Percentiles rank a stretch among this genome's conserved stretches.
These are phyloP conservation scores for Thera britannica DNA, from an alignment of 2,888 invertebrate species.

Conservation along the genomic window DNA sequence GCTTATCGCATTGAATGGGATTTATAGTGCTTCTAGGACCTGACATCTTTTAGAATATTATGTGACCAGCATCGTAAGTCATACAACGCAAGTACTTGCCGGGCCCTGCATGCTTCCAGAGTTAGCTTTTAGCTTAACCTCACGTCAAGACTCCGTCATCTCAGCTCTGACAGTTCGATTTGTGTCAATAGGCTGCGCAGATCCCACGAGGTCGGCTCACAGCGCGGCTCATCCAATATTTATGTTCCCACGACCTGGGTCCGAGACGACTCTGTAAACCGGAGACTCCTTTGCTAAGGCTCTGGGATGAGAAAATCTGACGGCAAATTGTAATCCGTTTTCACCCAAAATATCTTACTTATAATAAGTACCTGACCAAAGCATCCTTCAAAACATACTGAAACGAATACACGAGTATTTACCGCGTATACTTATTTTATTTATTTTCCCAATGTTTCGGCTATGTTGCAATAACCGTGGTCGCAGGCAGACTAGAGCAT, in stretches of 20 bases:
- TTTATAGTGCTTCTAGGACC: background rate
- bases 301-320: no score
- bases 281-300: background rate
- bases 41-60: background rate
- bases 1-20: slow-evolving; percentile 3
- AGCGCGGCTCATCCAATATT: slow-evolving; percentile 7
- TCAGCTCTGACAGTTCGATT: slow-evolving; percentile 45
- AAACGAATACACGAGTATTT: no score
- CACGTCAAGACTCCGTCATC: slow-evolving; percentile 27
- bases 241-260: slow-evolving; percentile 10
- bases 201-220: slow-evolving; percentile 30
- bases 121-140: slow-evolving; percentile 16
- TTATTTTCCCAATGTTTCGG: no score
- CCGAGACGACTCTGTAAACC: slow-evolving; percentile 3
- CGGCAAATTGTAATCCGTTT: no score
- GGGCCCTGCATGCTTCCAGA: slow-evolving; percentile 7
- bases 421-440: no score
- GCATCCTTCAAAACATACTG: no score
- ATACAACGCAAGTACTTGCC: background rate
- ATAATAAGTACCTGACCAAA: no score
- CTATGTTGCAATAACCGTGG: no score
- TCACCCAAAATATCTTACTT: no score
- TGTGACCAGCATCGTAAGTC: background rate
- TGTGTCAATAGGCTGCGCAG: slow-evolving; percentile 51
- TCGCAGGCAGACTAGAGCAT: no score